Base-by-base conservation (phyloP, 37 sponge, comb jelly and placozoan genomes). In the Bolinopsis microptera region DNA sequence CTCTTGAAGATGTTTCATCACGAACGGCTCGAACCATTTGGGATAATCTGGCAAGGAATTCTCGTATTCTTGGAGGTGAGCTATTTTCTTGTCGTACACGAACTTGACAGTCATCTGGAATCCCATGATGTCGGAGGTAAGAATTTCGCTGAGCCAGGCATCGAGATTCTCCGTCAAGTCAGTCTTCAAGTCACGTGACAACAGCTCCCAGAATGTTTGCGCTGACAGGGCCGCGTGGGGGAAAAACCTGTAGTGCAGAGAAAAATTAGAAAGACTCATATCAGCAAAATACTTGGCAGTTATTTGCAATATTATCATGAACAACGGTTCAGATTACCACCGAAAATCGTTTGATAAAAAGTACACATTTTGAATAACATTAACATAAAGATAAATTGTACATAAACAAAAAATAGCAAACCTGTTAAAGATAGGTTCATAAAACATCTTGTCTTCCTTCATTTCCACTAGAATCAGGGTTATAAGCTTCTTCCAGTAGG, bases 21-120 rank as follows among this genome's bases (percentile, higher is more conserved):
- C 94, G n/a, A 93, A 95, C 28, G 95, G 94, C 27, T 83, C 92
- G 69, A 96, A 96, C 97, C 97, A 96, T 0, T 82, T 68, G 68
- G 95, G 95, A 38, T 93, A 96, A 32, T 93, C 94, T 0, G 95
- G 95, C 0, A 88, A 18, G 35, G 33, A 16, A 5, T 27, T 69
- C 16, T 30, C 41, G 1, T 76, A 68, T 1, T 26, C 39, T 22
- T 94, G 93, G 2, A 95, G 69, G 28, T 82, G n/a, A 16, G 41
- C n/a, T 0, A 95, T 68, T 35, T 93, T 69, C 35, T 93, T 93
- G 36, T 96, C 94, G 74, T 95, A 96, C 68, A 95, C 94, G 16
- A 35, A 61, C 92, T 95, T 95, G 1, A 96, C 94, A 94, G 94
- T 77, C 28, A 94, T 25, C 31, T 86, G 90, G 30, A 86, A 41